Base-by-base conservation (phyloP, 2,888 invertebrate genomes). In the Hypomecis punctinalis region DNA sequence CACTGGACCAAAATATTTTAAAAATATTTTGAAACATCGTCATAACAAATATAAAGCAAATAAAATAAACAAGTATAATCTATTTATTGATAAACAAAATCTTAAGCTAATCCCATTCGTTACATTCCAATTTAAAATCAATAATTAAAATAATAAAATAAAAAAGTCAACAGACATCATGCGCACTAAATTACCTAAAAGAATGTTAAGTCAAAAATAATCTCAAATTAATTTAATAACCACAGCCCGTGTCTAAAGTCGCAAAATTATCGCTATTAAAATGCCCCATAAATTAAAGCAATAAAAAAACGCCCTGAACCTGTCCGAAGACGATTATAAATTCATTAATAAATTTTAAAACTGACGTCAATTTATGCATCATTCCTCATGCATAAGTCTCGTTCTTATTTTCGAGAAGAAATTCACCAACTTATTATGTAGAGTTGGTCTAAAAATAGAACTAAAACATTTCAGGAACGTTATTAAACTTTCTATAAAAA, bases 331-430 rank as follows among this genome's bases (percentile, higher is more conserved):
- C 57, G 59, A 70, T 70, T 69, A 70, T 68, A 72, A 69, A 72
- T 72, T 68, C 70, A 72, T 68, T 63, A 66, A 69, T 66, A 59
- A 54, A 62, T 63, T 67, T 57, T 62, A 69, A 68, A 58, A 65
- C 45, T 67, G 68, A 69, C 66, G 52, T 61, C 61, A 72, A 72
- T 68, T 66, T 72, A 70, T 72, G 70, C 72, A 70, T 37, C 57
- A 66, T 68, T 68, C 60, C 54, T 59, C 45, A 67, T 69, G 67
- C 69, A 68, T 68, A 67, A 23, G 63, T 62, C 53, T 52, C 52
- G 59, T 63, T 69, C 48, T 64, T 60, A 53, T 61, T 66, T 66
- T 61, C 42, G 39, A 43, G 33, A 36, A 52, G 11, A 37, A 5
- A 49, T 2, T 11, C 36, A 10, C 4, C 11, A 40, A 40, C 3